phyloP scores from a whole-genome alignment of 2,888 invertebrate genomes.

The Encarsia formosa region DNA sequence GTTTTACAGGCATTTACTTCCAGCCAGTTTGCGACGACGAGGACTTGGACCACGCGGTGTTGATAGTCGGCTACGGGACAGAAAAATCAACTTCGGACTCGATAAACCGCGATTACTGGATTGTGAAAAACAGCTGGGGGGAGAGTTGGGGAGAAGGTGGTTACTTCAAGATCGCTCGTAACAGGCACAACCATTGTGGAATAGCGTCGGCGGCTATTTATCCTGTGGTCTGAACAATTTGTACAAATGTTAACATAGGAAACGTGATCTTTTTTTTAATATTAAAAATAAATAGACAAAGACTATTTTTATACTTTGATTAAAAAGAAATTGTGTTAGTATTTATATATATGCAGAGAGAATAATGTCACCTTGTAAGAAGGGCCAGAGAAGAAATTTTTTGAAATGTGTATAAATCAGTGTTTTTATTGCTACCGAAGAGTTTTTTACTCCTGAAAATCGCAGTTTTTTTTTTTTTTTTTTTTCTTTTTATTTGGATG shows the following conservation, averaged over 20 bases:
- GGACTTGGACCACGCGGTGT: constrained; percentile 78
- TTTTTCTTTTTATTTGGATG: too few species aligned
- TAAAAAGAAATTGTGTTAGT: too few species aligned
- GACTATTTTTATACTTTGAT: too few species aligned
- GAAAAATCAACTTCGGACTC: constrained; percentile 55
- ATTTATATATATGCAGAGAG: too few species aligned
- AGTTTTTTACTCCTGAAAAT: too few species aligned
- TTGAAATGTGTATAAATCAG: too few species aligned
- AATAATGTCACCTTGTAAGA: too few species aligned
- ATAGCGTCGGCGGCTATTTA: constrained; percentile 79
- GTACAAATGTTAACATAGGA: neutral
- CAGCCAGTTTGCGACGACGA: constrained; percentile 71
- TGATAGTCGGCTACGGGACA: constrained; percentile 79
- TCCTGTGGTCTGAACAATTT: constrained; percentile 66
- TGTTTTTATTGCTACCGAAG: too few species aligned
- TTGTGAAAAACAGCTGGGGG: constrained; percentile 86
- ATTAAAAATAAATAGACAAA: too few species aligned
- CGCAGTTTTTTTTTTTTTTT: too few species aligned
- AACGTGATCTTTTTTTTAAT: too few species aligned
- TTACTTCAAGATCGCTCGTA: constrained; percentile 85
- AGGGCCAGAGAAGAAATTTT: too few species aligned
- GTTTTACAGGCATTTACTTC: constrained; percentile 71
- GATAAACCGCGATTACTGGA: constrained; percentile 87
- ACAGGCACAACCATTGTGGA: constrained; percentile 80
- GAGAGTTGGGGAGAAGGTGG: constrained; percentile 78